Evolutionary conservation across 1,140 invertebrate genomes (phyloP).

Genomic region (Micrasema minimum): DNA sequence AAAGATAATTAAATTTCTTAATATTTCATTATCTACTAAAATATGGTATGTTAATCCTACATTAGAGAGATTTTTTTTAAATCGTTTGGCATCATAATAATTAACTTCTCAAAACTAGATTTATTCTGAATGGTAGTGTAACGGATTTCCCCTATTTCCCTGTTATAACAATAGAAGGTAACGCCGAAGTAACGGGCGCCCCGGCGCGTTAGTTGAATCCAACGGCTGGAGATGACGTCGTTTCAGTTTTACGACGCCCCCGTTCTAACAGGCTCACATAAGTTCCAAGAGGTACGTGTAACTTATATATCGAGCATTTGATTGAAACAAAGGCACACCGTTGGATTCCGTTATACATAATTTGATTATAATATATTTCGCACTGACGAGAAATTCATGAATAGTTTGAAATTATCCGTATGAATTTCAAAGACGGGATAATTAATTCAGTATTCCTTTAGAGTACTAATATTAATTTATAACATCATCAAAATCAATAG

Average conservation of each 20-base stretch:
- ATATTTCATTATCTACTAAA: too few relatives aligned
- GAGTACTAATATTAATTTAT: too few relatives aligned
- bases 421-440: constrained; percentile 10
- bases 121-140: constrained; percentile 29
- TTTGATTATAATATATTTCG: constrained; percentile 13
- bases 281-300: constrained; percentile 37
- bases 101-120: constrained; percentile 23
- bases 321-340: constrained; percentile 41
- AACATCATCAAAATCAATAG: too few relatives aligned
- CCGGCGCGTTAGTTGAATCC: constrained; percentile 50
- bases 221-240: constrained; percentile 50
- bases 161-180: constrained; percentile 49
- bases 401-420: constrained; percentile 31
- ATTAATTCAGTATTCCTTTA: constrained; percentile 12
- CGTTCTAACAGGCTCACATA: constrained; percentile 17
- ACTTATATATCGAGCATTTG: constrained; percentile 36
- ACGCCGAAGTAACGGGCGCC: constrained; percentile 43
- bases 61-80: too few relatives aligned
- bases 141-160: constrained; percentile 46
- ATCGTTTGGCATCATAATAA: too few relatives aligned
- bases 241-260: constrained; percentile 49
- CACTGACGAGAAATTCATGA: constrained; percentile 12
- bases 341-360: constrained; percentile 21
- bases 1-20: too few relatives aligned
- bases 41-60: too few relatives aligned